phyloP scores from a whole-genome alignment of 2,113 vertebrate species.

The Megaceryle maxima region DNA sequence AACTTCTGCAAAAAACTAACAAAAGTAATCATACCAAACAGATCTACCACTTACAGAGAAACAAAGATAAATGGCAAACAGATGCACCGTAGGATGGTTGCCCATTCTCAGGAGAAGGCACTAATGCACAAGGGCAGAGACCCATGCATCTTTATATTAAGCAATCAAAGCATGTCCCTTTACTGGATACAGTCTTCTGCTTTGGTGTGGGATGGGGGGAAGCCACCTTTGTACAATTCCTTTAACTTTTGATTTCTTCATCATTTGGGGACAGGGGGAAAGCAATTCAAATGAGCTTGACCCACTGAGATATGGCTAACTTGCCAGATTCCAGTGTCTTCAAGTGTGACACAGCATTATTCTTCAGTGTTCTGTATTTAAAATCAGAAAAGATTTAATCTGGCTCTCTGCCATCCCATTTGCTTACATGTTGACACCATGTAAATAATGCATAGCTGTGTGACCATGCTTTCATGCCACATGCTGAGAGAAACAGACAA shows the following conservation, averaged over 20 bases:
- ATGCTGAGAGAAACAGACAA: conserved; percentile 1
- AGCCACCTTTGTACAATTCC: neutral
- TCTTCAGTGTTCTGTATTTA: conserved; percentile 26
- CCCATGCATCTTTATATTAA: neutral
- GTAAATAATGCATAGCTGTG: conserved; percentile 41
- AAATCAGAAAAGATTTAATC: conserved; percentile 30
- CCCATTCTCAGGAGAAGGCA: neutral
- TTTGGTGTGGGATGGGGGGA: neutral
- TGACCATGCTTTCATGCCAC: neutral
- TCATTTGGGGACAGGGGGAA: fast-evolving
- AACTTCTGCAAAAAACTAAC: neutral
- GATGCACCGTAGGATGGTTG: neutral
- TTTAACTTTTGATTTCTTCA: neutral
- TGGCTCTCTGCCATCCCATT: conserved; percentile 25
- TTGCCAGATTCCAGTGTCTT: conserved; percentile 31
- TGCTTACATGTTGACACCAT: conserved; percentile 22
- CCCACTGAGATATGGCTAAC: neutral
- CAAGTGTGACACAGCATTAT: neutral
- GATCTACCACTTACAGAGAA: neutral
- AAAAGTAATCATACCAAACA: neutral
- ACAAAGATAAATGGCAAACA: neutral
- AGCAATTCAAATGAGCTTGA: neutral
- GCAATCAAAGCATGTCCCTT: neutral
- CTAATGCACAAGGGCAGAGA: neutral
- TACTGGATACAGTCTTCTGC: neutral